Evolutionary conservation across 2,113 vertebrate genomes (phyloP).

Genomic region (Sylvia atricapilla): DNA sequence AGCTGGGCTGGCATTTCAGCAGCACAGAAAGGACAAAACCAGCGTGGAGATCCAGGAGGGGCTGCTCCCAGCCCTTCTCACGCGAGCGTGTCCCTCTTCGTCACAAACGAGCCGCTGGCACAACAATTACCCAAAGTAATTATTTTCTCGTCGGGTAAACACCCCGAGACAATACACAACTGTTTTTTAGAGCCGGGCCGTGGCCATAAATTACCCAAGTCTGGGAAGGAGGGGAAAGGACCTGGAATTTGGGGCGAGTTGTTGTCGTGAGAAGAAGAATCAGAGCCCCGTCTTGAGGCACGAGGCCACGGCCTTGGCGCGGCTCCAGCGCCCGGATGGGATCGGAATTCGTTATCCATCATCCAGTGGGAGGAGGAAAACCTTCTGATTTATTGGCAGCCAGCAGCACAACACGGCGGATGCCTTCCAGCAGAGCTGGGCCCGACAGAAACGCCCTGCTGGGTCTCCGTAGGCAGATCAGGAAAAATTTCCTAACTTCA

Average conservation of each 20-base stretch:
- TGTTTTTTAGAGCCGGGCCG: background rate
- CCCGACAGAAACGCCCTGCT: background rate
- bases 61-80: background rate
- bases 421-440: slow-evolving; percentile 3
- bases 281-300: background rate
- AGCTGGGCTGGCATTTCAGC: background rate
- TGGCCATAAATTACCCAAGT: background rate
- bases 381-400: slow-evolving; percentile 35
- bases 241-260: background rate
- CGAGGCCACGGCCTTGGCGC: background rate
- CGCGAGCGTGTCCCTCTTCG: background rate
- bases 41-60: background rate
- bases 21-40: background rate
- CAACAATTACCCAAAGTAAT: background rate
- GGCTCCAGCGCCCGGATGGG: background rate
- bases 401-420: slow-evolving; percentile 7
- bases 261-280: background rate
- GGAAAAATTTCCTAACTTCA: background rate
- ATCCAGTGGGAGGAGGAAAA: slow-evolving; percentile 37
- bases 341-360: background rate
- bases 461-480: background rate
- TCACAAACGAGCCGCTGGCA: background rate
- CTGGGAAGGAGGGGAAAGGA: background rate
- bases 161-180: slow-evolving; percentile 13
- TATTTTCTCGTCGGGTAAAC: slow-evolving; percentile 19